These are phyloP conservation scores for Rhinopithecus roxellana DNA, from an alignment of 2,113 vertebrate species.

Conservation along the genomic window DNA sequence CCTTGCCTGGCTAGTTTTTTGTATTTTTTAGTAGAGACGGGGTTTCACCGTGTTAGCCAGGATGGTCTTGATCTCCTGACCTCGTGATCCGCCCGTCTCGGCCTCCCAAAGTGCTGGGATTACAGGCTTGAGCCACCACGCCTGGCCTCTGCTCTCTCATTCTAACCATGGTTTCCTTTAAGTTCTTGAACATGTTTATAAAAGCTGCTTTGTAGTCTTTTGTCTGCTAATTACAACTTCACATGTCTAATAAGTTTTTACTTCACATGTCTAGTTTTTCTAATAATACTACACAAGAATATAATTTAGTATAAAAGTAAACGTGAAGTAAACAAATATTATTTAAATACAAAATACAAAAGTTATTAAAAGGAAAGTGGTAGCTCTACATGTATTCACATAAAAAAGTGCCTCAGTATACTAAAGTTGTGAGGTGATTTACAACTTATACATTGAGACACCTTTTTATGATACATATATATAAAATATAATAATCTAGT, in stretches of 20 bases:
- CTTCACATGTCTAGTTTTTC: not conserved
- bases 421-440: not conserved
- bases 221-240: not conserved
- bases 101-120: too few species aligned
- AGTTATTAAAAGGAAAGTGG: conserved; percentile 10
- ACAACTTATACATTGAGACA: too few species aligned
- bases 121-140: too few species aligned
- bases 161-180: not conserved
- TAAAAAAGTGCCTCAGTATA: not conserved
- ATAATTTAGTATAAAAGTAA: not conserved
- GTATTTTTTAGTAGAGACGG: too few species aligned
- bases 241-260: not conserved
- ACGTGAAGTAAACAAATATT: not conserved
- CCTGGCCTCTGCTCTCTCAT: not conserved
- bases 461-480: too few species aligned
- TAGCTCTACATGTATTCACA: not conserved
- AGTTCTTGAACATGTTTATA: not conserved
- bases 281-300: not conserved
- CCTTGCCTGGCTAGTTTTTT: too few species aligned
- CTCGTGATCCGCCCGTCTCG: too few species aligned
- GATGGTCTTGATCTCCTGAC: too few species aligned
- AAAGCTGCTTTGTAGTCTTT: conserved; percentile 28
- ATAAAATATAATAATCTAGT: not conserved
- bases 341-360: conserved; percentile 15
- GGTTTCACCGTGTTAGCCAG: too few species aligned